Conservation (phyloP, 2,888 invertebrate species). For the Frankliniella fusca region DNA sequence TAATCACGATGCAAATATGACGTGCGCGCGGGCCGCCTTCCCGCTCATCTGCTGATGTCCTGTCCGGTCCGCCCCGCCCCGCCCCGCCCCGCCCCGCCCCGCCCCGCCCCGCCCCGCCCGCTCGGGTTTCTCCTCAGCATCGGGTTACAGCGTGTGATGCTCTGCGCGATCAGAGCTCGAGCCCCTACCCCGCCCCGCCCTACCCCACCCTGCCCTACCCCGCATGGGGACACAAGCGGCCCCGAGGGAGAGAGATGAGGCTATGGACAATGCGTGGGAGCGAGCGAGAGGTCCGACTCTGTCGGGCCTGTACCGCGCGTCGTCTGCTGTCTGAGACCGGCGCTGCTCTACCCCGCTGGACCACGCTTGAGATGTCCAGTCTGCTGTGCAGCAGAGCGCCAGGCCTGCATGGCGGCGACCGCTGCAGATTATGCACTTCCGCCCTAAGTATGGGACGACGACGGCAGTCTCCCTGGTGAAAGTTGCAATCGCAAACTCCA, state of each 20-base stretch:
- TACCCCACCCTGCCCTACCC: no score
- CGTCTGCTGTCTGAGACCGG: no score
- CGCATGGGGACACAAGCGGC: no score
- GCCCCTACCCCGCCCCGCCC: no score
- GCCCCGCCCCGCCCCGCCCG: background rate
- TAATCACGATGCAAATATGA: constrained; percentile 21
- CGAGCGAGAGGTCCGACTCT: no score
- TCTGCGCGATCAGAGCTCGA: no score
- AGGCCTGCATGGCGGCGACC: background rate
- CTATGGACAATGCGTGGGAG: no score
- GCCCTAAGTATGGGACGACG: background rate
- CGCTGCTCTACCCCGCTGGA: background rate
- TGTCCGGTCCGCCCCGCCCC: background rate
- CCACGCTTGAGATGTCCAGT: background rate
- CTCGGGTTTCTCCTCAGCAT: background rate
- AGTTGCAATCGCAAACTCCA: background rate
- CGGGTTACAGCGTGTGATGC: background rate
- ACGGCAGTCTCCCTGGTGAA: background rate
- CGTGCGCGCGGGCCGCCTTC: background rate
- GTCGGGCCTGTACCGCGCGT: no score
- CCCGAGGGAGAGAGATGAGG: no score
- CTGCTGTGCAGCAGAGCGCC: background rate
- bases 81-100: background rate
- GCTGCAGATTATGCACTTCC: background rate
- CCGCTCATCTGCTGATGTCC: background rate